Evolutionary conservation across 1,140 invertebrate species (phyloP).

Genomic region (Choristoneura fumiferana): DNA sequence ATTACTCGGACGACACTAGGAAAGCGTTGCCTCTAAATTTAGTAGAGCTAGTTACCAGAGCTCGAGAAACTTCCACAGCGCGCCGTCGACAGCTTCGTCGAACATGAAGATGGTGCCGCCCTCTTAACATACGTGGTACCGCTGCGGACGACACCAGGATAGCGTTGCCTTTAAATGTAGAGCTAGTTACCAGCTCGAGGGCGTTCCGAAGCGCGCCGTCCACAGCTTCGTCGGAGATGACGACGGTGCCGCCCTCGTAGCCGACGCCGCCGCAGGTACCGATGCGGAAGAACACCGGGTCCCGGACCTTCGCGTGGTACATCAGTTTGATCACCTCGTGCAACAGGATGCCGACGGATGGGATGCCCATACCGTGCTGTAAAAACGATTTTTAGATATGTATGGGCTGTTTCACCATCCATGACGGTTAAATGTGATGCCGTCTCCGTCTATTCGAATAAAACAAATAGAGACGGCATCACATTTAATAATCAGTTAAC

Average conservation of each 20-base stretch:
- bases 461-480: no score
- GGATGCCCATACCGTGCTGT: slow-evolving; percentile 95
- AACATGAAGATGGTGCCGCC: slow-evolving; percentile 93
- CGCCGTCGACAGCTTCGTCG: slow-evolving; percentile 91
- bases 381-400: slow-evolving; percentile 26
- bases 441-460: no score
- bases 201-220: slow-evolving; percentile 88
- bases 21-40: no score
- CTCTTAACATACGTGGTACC: slow-evolving; percentile 94
- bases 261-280: slow-evolving; percentile 97
- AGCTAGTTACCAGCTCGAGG: slow-evolving; percentile 80
- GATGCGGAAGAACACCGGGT: slow-evolving; percentile 94
- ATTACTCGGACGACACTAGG: no score
- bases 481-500: no score
- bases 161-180: no score
- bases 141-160: no score
- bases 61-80: slow-evolving; percentile 84
- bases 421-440: no score
- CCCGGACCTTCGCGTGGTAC: slow-evolving; percentile 92
- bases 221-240: slow-evolving; percentile 92
- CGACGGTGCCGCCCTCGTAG: slow-evolving; percentile 91
- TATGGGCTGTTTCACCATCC: no score
- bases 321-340: slow-evolving; percentile 97
- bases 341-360: slow-evolving; percentile 93
- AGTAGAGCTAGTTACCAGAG: slow-evolving; percentile 71